Base-by-base conservation (phyloP, 2,888 invertebrate species). In the Pediacus dermestoides region DNA sequence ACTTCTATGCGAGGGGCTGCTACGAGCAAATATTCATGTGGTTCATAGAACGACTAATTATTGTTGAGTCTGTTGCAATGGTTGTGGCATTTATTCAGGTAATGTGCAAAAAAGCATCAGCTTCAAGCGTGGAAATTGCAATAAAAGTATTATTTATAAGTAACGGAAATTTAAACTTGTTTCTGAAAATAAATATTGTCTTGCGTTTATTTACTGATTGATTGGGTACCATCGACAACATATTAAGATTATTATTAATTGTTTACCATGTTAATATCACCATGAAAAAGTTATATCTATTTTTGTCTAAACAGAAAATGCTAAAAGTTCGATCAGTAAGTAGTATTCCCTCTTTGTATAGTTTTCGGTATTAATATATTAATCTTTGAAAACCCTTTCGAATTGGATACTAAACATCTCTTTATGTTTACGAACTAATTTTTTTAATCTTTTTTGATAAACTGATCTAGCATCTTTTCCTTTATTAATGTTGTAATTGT, bases 71-170 rank as follows among this genome's bases (percentile, higher is more conserved):
- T 31, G 76, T 87, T 10, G 86, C 85, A 3, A 72, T 90, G 41
- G 75, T 81, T 10, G 78, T 90, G 13, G 86, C 85, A 2, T 85
- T 88, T 53, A 70, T 85, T 30, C 86, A 86, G 75, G 84, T 82
- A 63, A 60, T 30, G 25, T 26, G 8, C 7, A 14, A 9, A 23
- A 7, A 4, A 27, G 15, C 9, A 31, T 16, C 12, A 25, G 26
- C n/a, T n/a, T n/a, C n/a, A n/a, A n/a, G n/a, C n/a, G n/a, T n/a
- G n/a, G n/a, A n/a, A n/a, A n/a, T n/a, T n/a, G n/a, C n/a, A 10
- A n/a, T 21, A 21, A 31, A 11, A n/a, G 1, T 22, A n/a, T 22
- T 6, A n/a, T 37, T 23, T 23, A 16, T n/a, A 22, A 9, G n/a
- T 11, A 8, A 25, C 2, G 4, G 4, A 6, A 12, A 25, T 6